A percentile compares a stretch with the other conserved stretches of the same genome.
Conservation (phyloP, 2,888 invertebrate species). For the Lampropteryx suffumata region DNA sequence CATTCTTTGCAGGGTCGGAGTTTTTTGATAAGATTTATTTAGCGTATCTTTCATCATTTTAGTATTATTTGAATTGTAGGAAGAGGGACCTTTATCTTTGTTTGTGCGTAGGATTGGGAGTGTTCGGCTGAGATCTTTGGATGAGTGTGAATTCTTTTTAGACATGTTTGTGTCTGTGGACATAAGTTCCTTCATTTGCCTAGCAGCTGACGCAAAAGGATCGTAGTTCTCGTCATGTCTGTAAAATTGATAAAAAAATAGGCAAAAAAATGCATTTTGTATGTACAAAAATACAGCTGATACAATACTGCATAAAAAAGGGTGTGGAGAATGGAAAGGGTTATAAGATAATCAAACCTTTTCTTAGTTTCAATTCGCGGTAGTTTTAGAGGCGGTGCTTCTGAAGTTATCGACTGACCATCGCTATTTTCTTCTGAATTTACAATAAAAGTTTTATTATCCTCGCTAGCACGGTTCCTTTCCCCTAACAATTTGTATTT, state of each 20-base stretch:
- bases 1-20: conserved; percentile 76
- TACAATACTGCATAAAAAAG: neutral
- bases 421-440: conserved; percentile 60
- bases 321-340: conserved; percentile 11
- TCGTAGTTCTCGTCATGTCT: conserved; percentile 85
- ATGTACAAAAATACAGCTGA: neutral
- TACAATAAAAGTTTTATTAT: conserved; percentile 66
- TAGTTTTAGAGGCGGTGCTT: conserved; percentile 71
- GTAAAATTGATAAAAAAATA: conserved; percentile 39
- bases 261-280: neutral
- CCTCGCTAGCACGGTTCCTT: conserved; percentile 53
- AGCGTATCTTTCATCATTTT: conserved; percentile 78
- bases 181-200: conserved; percentile 91
- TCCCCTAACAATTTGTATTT: conserved; percentile 60
- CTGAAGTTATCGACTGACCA: conserved; percentile 56
- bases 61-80: conserved; percentile 61
- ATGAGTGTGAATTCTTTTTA: conserved; percentile 64
- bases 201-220: conserved; percentile 90
- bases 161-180: conserved; percentile 84
- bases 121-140: conserved; percentile 72
- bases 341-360: conserved; percentile 58
- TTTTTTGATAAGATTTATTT: conserved; percentile 80
- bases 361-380: conserved; percentile 69
- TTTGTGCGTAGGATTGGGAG: conserved; percentile 68
- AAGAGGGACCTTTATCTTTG: conserved; percentile 63